Evolutionary conservation across 2,888 invertebrate genomes (phyloP), one percentile per base, ranked within the genome.

Genomic region (Tipula lateralis): DNA sequence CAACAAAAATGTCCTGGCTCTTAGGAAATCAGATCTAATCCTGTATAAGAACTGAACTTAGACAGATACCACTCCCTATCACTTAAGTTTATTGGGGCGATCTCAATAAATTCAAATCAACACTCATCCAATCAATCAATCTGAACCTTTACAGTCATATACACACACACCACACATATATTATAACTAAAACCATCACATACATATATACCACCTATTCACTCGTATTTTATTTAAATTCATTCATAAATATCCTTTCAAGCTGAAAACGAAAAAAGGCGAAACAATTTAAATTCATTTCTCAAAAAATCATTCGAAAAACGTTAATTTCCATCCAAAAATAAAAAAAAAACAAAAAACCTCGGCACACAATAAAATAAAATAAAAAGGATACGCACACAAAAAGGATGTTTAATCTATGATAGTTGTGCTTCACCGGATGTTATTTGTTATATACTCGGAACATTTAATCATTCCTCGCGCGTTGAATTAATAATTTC

Each of bases 221-320:
- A 16, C 44, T 66, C 9, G 12, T 7, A 66, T 66, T 66, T 24
- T 16, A 44, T 44, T 0, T 16, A n/a, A 3, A 44, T 44, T 44
- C 66, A 66, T 66, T 66, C 66, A 66, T 66, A 66, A 66, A 66
- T 66, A 66, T 66, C 66, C 66, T 66, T 66, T 66, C 66, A 66
- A 24, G 66, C 66, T 24, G 66, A 66, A 66, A 9, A 66, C 24
- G 66, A 24, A 50, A 19, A 50, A 44, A 16, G 9, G 50, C 50
- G 50, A 66, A 66, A 66, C 2, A n/a, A 44, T 44, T 39, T 39
- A 9, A 0, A 44, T n/a, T 39, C n/a, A n/a, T 44, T n/a, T 44
- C 44, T 44, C 44, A n/a, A 44, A 44, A 44, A 12, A 39, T 39
- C 39, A 39, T 6, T 39, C 50, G 19, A 66, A 24, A 66, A 66